phyloP scores from a whole-genome alignment of 1,140 invertebrate genomes.

The Cherax destructor region DNA sequence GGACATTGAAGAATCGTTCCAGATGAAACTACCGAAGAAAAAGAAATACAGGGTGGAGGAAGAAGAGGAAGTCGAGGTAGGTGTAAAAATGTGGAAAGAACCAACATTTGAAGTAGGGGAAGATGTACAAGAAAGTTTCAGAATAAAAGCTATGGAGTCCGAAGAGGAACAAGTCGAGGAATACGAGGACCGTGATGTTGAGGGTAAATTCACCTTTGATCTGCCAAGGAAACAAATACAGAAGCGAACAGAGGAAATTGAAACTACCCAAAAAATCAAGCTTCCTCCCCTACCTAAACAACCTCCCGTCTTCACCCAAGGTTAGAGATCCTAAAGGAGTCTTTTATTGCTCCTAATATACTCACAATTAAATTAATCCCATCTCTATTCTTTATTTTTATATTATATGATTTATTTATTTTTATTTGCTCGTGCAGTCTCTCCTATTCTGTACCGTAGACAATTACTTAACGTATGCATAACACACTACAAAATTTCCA shows the following conservation, averaged over 20 bases:
- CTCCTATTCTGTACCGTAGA: slow-evolving; percentile 7
- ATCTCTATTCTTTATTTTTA: slow-evolving; percentile 17
- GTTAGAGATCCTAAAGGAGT: slow-evolving; percentile 35
- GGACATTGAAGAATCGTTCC: slow-evolving; percentile 56
- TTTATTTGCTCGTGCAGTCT: slow-evolving; percentile 22
- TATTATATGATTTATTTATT: slow-evolving; percentile 17
- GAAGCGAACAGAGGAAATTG: slow-evolving; percentile 73
- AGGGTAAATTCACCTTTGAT: slow-evolving; percentile 73
- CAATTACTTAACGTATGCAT: slow-evolving; percentile 51
- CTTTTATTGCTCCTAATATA: slow-evolving; percentile 13
- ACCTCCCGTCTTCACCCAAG: slow-evolving; percentile 66
- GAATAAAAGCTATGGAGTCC: slow-evolving; percentile 22
- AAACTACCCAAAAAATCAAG: slow-evolving; percentile 67
- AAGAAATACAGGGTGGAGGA: slow-evolving; percentile 72
- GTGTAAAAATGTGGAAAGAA: slow-evolving; percentile 68
- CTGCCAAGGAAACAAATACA: slow-evolving; percentile 71
- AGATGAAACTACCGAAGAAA: slow-evolving; percentile 64
- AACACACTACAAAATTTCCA: slow-evolving; percentile 37
- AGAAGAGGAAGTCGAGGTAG: slow-evolving; percentile 70
- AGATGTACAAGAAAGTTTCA: slow-evolving; percentile 57
- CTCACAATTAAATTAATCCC: slow-evolving; percentile 45
- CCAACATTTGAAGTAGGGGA: slow-evolving; percentile 61
- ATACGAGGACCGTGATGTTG: slow-evolving; percentile 71
- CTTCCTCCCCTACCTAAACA: slow-evolving; percentile 70
- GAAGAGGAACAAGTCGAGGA: slow-evolving; percentile 25